Evolutionary conservation across 2,113 vertebrate species (phyloP), one percentile per base, ranked within the genome.

Genomic region (Dasyornis broadbenti): DNA sequence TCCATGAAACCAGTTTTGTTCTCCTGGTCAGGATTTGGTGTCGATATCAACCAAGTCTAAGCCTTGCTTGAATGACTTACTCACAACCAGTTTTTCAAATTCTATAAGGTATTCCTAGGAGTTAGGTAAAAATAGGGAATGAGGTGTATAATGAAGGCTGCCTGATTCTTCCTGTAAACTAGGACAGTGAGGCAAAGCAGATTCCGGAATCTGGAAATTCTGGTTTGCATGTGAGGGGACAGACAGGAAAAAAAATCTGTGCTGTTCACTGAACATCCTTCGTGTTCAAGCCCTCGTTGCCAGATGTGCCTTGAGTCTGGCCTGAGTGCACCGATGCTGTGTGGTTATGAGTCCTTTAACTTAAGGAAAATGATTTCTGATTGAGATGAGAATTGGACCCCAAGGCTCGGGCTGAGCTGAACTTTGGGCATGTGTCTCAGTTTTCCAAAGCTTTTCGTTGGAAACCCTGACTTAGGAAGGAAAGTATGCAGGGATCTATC

Each of bases 391-490:
- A 90, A 71, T 92, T 95, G 88, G 85, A 92, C 64, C 60, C 94
- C 82, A 76, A 95, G 72, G 69, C 94, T 86, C 80, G 81, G 88
- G 49, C 92, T 96, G 71, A 86, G 86, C 42, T 96, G 94, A 95
- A 53, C 80, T 95, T 94, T 39, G 69, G 94, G 82, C 80, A 75
- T 11, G 54, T 56, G 53, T 71, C 76, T 92, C 69, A 33, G 76
- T 93, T 95, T 96, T 96, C 82, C 92, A 90, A 10, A 3, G n/a
- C 68, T 93, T 86, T 86, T 93, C 65, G 23, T 44, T 78, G 82
- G 93, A 97, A 95, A 94, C 49, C 93, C 86, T 97, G 90, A 96
- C 92, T 92, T 70, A 94, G 0, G 44, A 93, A 92, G 95, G 92
- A 96, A 96, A 95, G 18, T 96, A 92, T 96, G 94, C 45, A 8